A percentile compares a stretch with the other conserved stretches of the same genome.
Conservation (phyloP, 1,140 invertebrate species). For the Lepidurus couesii region DNA sequence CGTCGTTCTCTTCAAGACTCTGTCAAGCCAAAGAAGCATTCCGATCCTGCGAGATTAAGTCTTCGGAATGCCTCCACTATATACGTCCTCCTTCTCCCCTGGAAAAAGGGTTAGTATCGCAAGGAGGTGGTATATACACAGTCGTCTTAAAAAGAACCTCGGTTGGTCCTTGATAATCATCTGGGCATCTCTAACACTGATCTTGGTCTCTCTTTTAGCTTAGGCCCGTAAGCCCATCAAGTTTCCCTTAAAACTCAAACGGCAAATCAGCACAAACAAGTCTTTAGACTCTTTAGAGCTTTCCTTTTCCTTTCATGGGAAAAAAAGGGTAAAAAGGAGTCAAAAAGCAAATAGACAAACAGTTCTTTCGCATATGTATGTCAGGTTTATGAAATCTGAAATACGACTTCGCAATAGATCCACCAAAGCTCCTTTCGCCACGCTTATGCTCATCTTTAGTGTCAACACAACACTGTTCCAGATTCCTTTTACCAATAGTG, state of each 20-base stretch:
- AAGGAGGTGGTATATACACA: background rate
- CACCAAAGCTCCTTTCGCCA: background rate
- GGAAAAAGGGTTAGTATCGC: background rate
- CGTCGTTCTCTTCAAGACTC: background rate
- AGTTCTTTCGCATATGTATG: too few species aligned
- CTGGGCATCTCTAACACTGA: background rate
- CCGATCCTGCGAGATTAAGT: constrained; percentile 15
- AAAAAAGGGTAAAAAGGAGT: too few species aligned
- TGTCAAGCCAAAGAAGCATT: background rate
- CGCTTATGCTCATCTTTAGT: background rate
- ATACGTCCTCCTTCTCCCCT: background rate
- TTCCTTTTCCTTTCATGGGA: too few species aligned
- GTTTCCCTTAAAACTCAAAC: background rate
- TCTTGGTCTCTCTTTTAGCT: background rate
- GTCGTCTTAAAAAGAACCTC: background rate
- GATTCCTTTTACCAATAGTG: background rate
- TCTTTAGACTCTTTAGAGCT: too few species aligned
- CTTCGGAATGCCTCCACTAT: constrained; percentile 18
- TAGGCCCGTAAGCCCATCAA: background rate
- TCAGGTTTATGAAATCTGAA: too few species aligned
- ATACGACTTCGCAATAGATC: too few species aligned
- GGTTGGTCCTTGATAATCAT: background rate
- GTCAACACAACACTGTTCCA: background rate
- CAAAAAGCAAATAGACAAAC: too few species aligned
- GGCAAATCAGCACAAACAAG: constrained; percentile 2